Base-by-base conservation (phyloP, 2,797 vertebrate species). In the Microctenopoma stevenorrisi region DNA sequence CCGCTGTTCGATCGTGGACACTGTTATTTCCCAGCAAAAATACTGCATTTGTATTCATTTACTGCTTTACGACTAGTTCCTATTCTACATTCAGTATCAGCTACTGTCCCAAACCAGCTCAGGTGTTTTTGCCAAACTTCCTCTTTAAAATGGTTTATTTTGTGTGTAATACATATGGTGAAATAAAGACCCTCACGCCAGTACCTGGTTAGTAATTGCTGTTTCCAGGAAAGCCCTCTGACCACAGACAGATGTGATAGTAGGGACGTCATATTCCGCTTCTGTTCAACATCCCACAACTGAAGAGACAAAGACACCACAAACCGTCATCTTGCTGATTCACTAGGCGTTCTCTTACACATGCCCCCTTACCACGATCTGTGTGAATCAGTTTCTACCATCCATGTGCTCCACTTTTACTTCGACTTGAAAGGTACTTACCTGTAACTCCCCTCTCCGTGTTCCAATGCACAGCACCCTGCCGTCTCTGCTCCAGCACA, bases 171-270 rank as follows among this genome's bases (percentile, higher is more conserved):
- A 28, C 42, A 16, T 1, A 7, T 13, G 3, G 4, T 7, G 25
- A 3, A 26, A 11, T 43, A 9, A 37, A 25, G 18, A 13, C 33
- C 12, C 18, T 13, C 18, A 52, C 42, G 12, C 28, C 12, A n/a
- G 7, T 53, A 91, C 90, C 95, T 96, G 93, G 92, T 97, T 54
- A 96, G 89, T 77, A 95, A 78, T 49, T 88, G 89, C 43, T 92
- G 77, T 78, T 94, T 96, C 94, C 94, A 95, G 74, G 92, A 95
- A 81, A 96, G 66, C 0, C 90, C 88, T 65, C 93, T 87, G 71
- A 93, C 93, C 55, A 90, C 90, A 62, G 91, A 93, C 14, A 90
- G 61, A 35, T 96, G 94, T 37, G 92, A 91, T 14, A 79, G 70
- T 61, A 94, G 81, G 78, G 68, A 87, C 76, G 89, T 92, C 72